phyloP scores from a whole-genome alignment of 2,797 vertebrate species.

The Coendou prehensilis region DNA sequence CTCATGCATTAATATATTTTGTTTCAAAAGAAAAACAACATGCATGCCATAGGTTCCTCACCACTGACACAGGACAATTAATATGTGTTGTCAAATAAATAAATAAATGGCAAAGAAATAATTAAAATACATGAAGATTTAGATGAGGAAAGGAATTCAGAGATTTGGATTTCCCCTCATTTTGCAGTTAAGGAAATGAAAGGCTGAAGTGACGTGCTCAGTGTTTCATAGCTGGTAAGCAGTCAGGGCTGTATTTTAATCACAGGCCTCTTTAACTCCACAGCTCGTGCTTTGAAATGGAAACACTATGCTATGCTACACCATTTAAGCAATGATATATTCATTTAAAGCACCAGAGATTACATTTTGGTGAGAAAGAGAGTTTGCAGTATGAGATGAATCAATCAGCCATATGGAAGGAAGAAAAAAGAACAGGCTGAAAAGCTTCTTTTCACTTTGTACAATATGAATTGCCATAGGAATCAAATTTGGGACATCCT shows the following conservation, averaged over 20 bases:
- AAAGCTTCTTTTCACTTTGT: conserved; percentile 73
- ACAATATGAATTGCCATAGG: conserved; percentile 80
- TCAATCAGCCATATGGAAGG: conserved; percentile 77
- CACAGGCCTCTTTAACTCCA: not conserved
- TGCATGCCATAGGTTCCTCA: not conserved
- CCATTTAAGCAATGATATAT: conserved; percentile 76
- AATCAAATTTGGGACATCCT: conserved; percentile 74
- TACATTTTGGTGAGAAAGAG: conserved; percentile 79
- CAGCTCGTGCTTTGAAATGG: conserved; percentile 71
- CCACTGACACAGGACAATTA: not conserved
- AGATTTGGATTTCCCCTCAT: not conserved
- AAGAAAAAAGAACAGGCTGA: conserved; percentile 65
- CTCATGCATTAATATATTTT: not conserved
- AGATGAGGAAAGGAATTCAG: not conserved
- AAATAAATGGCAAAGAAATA: not conserved
- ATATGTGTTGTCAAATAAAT: not conserved
- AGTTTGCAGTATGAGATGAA: conserved; percentile 78
- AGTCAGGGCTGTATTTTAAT: conserved; percentile 44
- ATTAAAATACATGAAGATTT: not conserved
- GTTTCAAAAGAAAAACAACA: not conserved
- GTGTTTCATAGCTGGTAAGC: conserved; percentile 25
- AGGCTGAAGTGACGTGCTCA: not conserved
- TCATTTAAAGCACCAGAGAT: conserved; percentile 79
- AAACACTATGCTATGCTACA: conserved; percentile 34
- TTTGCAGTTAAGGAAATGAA: not conserved